Evolutionary conservation across 2,888 invertebrate species (phyloP), one percentile per base, ranked within the genome.

Genomic region (Cheilosia soror): DNA sequence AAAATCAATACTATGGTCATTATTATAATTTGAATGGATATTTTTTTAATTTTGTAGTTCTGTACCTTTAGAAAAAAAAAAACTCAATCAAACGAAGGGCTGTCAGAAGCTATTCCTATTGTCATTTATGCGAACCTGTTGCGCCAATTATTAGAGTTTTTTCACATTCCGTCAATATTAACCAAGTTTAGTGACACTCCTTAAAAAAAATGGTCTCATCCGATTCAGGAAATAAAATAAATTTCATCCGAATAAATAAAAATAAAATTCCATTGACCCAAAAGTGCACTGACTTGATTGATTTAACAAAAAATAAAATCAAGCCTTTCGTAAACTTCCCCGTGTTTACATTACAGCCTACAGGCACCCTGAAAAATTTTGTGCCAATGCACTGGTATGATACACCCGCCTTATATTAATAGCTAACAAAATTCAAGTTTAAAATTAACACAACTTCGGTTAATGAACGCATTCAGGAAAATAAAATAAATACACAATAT

Each of bases 251-350:
- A 60, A 62, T 51, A 57, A 85, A 81, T 9, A 11, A 58, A 76
- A 77, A 85, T 66, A 62, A 44, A 81, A 76, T 77, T 81, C 81
- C 81, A 85, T 81, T 85, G 85, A 85, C 85, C 85, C 85, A 85
- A 76, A 85, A 85, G 85, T 81, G 85, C 85, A 85, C 62, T 85
- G 76, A 85, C 85, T 81, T 80, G 85, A 85, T 81, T 81, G 85
- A 77, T 76, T 81, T 75, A 75, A 71, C 11, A 55, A 78, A 57
- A 40, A 66, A 55, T 29, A 13, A 57, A 57, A 49, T 31, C 33
- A 37, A 33, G 33, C 31, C 31, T 31, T 31, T 31, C 6, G 5
- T 37, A 11, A 37, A 63, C 11, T 42, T 47, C 13, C 47, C 57
- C 7, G 13, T 47, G 44, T 57, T 72, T 29, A 11, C 37, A 37